Conservation (phyloP, 37 sponge, comb jelly and placozoan genomes). For the Bolinopsis microptera region DNA sequence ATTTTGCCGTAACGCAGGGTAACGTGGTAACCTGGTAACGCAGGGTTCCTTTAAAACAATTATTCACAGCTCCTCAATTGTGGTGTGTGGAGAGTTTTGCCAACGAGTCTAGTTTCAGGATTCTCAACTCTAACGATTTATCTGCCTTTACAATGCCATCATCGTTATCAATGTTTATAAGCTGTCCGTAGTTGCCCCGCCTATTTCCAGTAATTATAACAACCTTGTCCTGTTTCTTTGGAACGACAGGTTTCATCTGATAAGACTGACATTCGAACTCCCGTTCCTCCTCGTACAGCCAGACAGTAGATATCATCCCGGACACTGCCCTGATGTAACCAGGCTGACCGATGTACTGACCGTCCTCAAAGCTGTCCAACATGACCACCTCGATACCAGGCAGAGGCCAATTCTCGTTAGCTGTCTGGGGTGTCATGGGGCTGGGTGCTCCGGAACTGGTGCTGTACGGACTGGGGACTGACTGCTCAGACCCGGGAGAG, state of each 20-base stretch:
- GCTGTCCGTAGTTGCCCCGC: slow-evolving; percentile 74
- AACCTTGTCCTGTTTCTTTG: slow-evolving; percentile 83
- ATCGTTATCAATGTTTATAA: slow-evolving; percentile 90
- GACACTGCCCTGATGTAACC: slow-evolving; percentile 59
- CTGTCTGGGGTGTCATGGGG: slow-evolving; percentile 25
- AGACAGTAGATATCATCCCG: slow-evolving; percentile 74
- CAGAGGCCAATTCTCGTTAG: slow-evolving; percentile 53
- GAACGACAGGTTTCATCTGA: slow-evolving; percentile 74
- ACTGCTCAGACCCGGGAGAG: slow-evolving; percentile 54
- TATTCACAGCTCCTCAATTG: no score
- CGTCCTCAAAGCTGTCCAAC: slow-evolving; percentile 53
- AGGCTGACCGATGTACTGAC: slow-evolving; percentile 45
- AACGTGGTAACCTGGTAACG: no score
- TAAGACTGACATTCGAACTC: slow-evolving; percentile 83
- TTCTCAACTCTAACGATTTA: slow-evolving; percentile 77
- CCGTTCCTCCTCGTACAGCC: slow-evolving; percentile 76
- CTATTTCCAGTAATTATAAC: slow-evolving; percentile 73
- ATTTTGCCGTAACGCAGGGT: no score
- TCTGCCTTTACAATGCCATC: slow-evolving; percentile 91
- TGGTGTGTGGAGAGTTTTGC: slow-evolving; percentile 72
- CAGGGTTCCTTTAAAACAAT: no score
- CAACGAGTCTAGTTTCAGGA: slow-evolving; percentile 76
- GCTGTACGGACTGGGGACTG: slow-evolving; percentile 61
- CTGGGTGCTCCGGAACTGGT: slow-evolving; percentile 1
- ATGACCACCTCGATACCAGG: slow-evolving; percentile 60